Percentiles rank a stretch among this genome's conserved stretches.
phyloP scores from a whole-genome alignment of 1,140 invertebrate genomes.

The Diorhabda elongata region DNA sequence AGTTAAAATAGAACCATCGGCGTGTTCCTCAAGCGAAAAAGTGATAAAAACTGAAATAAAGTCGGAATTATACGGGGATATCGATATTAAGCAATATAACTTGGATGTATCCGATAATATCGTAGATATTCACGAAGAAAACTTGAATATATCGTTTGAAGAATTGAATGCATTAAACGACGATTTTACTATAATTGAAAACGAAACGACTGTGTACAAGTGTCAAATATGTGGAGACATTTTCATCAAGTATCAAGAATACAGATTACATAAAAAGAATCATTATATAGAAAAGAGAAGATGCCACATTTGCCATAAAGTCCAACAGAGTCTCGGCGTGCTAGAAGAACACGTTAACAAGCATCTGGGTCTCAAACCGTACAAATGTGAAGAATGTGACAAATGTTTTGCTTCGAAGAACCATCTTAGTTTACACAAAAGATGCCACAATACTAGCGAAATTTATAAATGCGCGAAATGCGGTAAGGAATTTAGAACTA shows the following conservation, averaged over 20 bases:
- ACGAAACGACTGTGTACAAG: conserved; percentile 33
- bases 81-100: neutral
- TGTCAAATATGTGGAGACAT: conserved; percentile 31
- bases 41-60: neutral
- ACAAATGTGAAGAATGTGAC: conserved; percentile 55
- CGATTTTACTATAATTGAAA: conserved; percentile 6
- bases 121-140: neutral
- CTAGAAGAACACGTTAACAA: conserved; percentile 62
- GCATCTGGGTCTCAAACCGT: conserved; percentile 66
- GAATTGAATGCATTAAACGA: neutral
- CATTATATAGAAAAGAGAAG: conserved; percentile 46
- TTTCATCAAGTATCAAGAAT: conserved; percentile 30
- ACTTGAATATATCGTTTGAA: neutral
- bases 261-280: conserved; percentile 29
- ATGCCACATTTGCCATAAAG: conserved; percentile 46
- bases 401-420: conserved; percentile 59
- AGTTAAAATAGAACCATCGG: too few relatives aligned
- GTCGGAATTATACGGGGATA: neutral
- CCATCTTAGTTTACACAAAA: conserved; percentile 53
- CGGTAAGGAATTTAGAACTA: conserved; percentile 31
- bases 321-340: conserved; percentile 46
- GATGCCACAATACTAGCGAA: conserved; percentile 46
- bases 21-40: neutral
- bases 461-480: conserved; percentile 36
- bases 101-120: neutral